Percentiles rank a stretch among this genome's conserved stretches.
These are phyloP conservation scores for Calephelis perditalis DNA, from an alignment of 2,888 invertebrate species.

Conservation along the genomic window DNA sequence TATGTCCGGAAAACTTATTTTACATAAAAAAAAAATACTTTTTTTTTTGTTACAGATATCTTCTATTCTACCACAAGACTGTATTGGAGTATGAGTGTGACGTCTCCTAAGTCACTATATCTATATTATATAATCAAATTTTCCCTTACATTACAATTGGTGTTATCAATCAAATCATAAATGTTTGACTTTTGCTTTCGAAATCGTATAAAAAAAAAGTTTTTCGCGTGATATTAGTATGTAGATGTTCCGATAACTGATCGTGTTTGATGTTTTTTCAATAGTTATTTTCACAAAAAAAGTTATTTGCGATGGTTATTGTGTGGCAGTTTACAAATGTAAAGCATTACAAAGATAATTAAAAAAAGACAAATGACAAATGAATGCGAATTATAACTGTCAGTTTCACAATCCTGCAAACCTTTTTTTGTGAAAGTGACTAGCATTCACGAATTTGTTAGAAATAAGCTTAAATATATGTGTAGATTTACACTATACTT, in stretches of 20 bases:
- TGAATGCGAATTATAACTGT: too few species aligned
- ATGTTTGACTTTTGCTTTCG: slow-evolving; percentile 14
- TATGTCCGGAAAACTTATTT: neutral
- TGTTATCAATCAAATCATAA: slow-evolving; percentile 16
- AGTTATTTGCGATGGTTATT: too few species aligned
- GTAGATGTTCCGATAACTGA: slow-evolving; percentile 45
- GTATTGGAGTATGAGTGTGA: slow-evolving; percentile 89
- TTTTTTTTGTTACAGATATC: slow-evolving; percentile 83
- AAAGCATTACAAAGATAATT: too few species aligned
- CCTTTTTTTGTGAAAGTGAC: neutral
- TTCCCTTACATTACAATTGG: slow-evolving; percentile 10
- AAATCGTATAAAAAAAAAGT: slow-evolving; percentile 35
- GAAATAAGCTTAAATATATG: slow-evolving; percentile 53
- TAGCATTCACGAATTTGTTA: slow-evolving; percentile 65
- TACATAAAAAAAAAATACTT: slow-evolving; percentile 13
- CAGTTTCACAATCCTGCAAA: too few species aligned
- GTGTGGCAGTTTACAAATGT: too few species aligned
- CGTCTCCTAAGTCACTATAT: slow-evolving; percentile 32
- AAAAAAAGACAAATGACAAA: too few species aligned
- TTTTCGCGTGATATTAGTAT: slow-evolving; percentile 66
- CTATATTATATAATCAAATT: neutral
- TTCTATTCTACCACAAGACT: slow-evolving; percentile 97
- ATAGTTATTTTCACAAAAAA: neutral
- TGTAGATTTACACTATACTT: slow-evolving; percentile 37
- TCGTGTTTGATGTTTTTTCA: slow-evolving; percentile 16